Conservation (phyloP, 1,140 invertebrate genomes). For the Dendrolimus punctatus region DNA sequence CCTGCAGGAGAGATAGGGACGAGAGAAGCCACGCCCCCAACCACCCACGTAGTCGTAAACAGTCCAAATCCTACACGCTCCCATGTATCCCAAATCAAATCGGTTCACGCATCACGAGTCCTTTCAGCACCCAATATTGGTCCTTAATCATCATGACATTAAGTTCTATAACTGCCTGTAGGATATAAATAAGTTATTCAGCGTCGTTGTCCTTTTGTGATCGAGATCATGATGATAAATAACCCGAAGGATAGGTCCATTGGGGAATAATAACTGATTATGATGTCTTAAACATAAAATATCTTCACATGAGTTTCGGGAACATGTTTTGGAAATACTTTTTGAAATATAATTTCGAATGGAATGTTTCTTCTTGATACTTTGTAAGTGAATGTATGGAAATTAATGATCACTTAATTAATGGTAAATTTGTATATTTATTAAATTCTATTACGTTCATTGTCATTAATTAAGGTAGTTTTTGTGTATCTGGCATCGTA, state of each 20-base stretch:
- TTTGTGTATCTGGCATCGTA: too few relatives aligned
- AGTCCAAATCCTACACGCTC: constrained; percentile 68
- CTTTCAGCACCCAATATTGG: constrained; percentile 25
- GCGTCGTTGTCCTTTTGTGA: constrained; percentile 59
- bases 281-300: constrained; percentile 66
- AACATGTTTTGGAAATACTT: constrained; percentile 1
- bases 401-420: too few relatives aligned
- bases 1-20: constrained; percentile 26
- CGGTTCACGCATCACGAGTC: constrained; percentile 46
- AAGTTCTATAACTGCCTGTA: constrained; percentile 32
- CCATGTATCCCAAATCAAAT: constrained; percentile 70
- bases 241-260: constrained; percentile 56
- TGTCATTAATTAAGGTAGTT: too few relatives aligned
- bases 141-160: constrained; percentile 24
- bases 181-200: constrained; percentile 61
- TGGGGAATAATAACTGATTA: constrained; percentile 62
- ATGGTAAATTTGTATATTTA: too few relatives aligned
- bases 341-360: background rate
- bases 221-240: constrained; percentile 68
- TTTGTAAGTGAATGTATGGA: too few relatives aligned
- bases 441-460: too few relatives aligned
- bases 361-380: background rate
- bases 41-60: constrained; percentile 69
- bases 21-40: constrained; percentile 55
- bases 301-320: constrained; percentile 19